phyloP scores from a whole-genome alignment of 2,888 invertebrate species.

The Eurois occulta region DNA sequence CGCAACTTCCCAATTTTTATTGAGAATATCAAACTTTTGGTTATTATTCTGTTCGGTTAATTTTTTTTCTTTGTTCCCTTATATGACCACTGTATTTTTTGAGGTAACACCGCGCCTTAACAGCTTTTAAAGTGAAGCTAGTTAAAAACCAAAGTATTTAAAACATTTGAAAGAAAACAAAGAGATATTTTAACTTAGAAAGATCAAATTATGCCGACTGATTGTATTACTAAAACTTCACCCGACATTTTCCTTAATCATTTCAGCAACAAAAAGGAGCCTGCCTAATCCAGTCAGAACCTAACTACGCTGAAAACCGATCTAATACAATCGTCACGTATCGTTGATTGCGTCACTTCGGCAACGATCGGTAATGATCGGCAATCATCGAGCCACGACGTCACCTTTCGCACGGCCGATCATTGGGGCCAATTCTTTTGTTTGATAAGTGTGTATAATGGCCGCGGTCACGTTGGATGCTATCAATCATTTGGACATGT shows the following conservation, averaged over 20 bases:
- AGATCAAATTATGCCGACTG: no score
- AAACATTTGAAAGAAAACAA: no score
- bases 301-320: constrained; percentile 23
- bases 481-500: constrained; percentile 68
- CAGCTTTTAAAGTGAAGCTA: no score
- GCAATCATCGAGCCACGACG: constrained; percentile 65
- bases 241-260: not conserved
- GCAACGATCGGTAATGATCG: constrained; percentile 58
- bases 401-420: constrained; percentile 77
- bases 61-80: no score
- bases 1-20: no score
- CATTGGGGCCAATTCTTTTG: constrained; percentile 75
- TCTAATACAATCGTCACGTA: constrained; percentile 53
- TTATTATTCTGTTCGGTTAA: no score
- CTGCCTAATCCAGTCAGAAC: constrained; percentile 21
- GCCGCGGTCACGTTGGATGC: constrained; percentile 68
- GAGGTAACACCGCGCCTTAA: no score
- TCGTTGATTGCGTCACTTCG: constrained; percentile 64
- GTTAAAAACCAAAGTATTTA: no score
- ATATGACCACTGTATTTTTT: no score
- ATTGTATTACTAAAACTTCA: not conserved
- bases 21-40: no score
- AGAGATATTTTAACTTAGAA: no score
- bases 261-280: constrained; percentile 12
- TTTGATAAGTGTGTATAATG: constrained; percentile 71